Percentiles rank a stretch among this genome's conserved stretches.
phyloP scores from a whole-genome alignment of 53 echinoderm and acorn worm genomes.

The Mesocentrotus franciscanus region DNA sequence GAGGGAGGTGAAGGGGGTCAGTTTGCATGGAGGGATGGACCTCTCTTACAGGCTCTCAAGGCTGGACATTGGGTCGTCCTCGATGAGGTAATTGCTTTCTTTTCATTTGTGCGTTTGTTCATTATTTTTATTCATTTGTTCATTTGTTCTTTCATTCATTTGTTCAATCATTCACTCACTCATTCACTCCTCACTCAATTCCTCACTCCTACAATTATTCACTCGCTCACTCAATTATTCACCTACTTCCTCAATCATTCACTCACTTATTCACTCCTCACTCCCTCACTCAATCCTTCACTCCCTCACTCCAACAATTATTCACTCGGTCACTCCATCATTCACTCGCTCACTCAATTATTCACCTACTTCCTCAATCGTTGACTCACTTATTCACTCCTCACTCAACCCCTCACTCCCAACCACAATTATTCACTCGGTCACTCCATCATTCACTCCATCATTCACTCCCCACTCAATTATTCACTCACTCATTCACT shows the following conservation, averaged over 20 bases:
- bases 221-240: no score
- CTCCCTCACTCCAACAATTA: neutral
- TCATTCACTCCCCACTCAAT: neutral
- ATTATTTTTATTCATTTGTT: neutral
- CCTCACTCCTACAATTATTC: no score
- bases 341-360: neutral
- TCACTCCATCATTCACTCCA: neutral
- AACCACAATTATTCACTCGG: neutral
- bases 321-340: neutral
- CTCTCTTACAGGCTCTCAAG: constrained; percentile 88
- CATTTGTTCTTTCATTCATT: neutral
- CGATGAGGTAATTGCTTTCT: constrained; percentile 81
- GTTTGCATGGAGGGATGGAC: constrained; percentile 98
- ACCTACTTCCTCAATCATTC: no score
- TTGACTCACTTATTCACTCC: neutral
- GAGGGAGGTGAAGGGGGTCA: constrained; percentile 98
- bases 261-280: neutral
- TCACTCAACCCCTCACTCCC: neutral
- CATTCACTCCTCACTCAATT: no score
- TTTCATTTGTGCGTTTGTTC: neutral
- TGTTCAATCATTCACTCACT: neutral
- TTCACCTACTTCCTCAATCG: neutral
- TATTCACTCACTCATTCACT: neutral
- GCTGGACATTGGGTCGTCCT: constrained; percentile 96
- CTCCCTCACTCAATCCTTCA: neutral